Evolutionary conservation across 2,797 vertebrate genomes (phyloP), one percentile per base, ranked within the genome.

Genomic region (Clarias laeviceps): DNA sequence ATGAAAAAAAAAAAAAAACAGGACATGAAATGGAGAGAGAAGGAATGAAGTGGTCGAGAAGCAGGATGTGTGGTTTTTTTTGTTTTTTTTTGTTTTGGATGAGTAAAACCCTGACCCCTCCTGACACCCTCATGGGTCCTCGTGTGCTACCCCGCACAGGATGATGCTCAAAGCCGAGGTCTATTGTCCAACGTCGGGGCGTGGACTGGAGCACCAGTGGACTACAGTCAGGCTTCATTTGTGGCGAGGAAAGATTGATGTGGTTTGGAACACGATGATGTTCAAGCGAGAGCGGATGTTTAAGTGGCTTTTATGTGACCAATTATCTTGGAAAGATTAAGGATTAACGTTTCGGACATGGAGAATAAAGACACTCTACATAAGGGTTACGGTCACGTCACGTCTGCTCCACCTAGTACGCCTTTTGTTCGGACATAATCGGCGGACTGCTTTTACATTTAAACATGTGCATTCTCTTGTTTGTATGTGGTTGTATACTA

Each of bases 81-180:
- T 84, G 32, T 80, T 2, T 57, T 2, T 8, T 3, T 64, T 5
- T 12, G 62, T n/a, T n/a, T n/a, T 65, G 54, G 32, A 85, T 62
- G 56, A 69, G 74, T 27, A 78, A 50, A 76, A 88, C 82, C 86
- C 80, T 90, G 88, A 87, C 85, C 90, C 87, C 87, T 93, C 91
- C 76, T 29, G 70, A 62, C 81, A 84, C 54, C 12, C n/a, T 32
- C 69, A 76, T 59, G 56, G 54, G 27, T 82, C 79, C n/a, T 83
- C 69, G 34, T 79, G 45, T 84, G 45, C 82, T 87, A 81, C n/a
- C 68, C 27, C 22, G 69, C 68, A 82, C 84, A 87, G 85, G 85
- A 62, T 87, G 80, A 86, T 85, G 6, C 81, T 84, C 87, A 82
- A 80, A 89, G 91, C 92, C 0, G 87, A 72, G 86, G 88, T 86